These are phyloP conservation scores for Nasonia giraulti DNA, from an alignment of 1,140 invertebrate species.

Conservation along the genomic window DNA sequence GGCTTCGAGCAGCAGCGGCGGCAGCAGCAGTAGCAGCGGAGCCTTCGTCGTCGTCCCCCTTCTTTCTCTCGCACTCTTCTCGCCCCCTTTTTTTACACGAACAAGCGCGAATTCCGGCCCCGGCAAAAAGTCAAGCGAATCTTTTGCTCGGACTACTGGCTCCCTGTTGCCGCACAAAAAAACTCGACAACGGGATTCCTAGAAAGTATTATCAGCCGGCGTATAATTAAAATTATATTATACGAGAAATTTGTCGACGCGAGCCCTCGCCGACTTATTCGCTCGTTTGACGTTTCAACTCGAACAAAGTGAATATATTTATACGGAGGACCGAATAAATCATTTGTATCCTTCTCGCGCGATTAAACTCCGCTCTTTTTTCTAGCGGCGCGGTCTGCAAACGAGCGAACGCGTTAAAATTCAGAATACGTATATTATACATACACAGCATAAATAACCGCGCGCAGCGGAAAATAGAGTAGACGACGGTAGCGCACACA, in stretches of 20 bases:
- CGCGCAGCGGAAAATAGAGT: neutral
- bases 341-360: neutral
- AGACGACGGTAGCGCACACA: neutral
- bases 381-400: neutral
- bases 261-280: neutral
- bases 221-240: conserved; percentile 50
- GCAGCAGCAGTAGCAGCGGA: neutral
- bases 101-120: conserved; percentile 31
- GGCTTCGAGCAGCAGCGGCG: conserved; percentile 6
- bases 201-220: conserved; percentile 32
- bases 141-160: neutral
- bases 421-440: neutral
- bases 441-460: neutral
- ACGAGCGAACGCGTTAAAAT: neutral
- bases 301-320: neutral
- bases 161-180: conserved; percentile 16
- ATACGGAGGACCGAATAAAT: too few relatives aligned
- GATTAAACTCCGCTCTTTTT: neutral
- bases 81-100: conserved; percentile 19
- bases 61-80: neutral
- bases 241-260: conserved; percentile 21
- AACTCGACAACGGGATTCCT: conserved; percentile 17
- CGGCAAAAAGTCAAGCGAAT: conserved; percentile 36
- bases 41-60: neutral
- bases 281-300: conserved; percentile 28